Base-by-base conservation (phyloP, 1,140 invertebrate genomes). In the Heliconius hermathena region DNA sequence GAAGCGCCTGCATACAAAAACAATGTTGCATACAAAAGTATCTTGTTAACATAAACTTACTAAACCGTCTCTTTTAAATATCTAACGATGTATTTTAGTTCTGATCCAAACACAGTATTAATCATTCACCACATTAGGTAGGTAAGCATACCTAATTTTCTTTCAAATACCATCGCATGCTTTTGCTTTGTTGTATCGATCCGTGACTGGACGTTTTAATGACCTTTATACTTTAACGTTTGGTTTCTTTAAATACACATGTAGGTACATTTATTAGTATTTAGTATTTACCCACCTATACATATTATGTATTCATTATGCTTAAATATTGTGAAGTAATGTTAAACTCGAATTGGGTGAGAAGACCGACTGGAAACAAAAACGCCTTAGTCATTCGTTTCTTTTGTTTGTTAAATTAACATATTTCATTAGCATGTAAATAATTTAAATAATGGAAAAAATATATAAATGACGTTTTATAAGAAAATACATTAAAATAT, bases 401-500 rank as follows among this genome's bases (percentile, higher is more conserved):
- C 81, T 87, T 87, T 88, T 89, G 84, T 89, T 85, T 84, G 11
- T 78, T 80, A 41, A 78, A 71, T 80, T 80, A 77, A 74, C 60
- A 66, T 29, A 66, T 66, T 26, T 22, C 60, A 29, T 29, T 66
- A 66, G 29, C 60, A 29, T 29, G 8, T 16, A 13, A 8, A n/a
- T 60, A 60, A n/a, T 13, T 36, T 60, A 46, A 46, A 46, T 46
- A 46, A 16, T 46, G 13, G 13, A 16, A 46, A 46, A 46, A 16
- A 46, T 46, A 46, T 46, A 16, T 16, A 16, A 3, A 46, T 46
- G 13, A 3, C 3, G 41, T 22, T 22, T 11, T 22, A 22, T 3
- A 22, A 22, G 22, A 22, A 22, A 6, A 60, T 60, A 60, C 9
- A 66, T 66, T 66, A 29, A 66, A 66, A 66, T 66, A 13, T 66